These are phyloP conservation scores for Deilephila porcellus DNA, from an alignment of 2,888 invertebrate genomes.

Conservation along the genomic window DNA sequence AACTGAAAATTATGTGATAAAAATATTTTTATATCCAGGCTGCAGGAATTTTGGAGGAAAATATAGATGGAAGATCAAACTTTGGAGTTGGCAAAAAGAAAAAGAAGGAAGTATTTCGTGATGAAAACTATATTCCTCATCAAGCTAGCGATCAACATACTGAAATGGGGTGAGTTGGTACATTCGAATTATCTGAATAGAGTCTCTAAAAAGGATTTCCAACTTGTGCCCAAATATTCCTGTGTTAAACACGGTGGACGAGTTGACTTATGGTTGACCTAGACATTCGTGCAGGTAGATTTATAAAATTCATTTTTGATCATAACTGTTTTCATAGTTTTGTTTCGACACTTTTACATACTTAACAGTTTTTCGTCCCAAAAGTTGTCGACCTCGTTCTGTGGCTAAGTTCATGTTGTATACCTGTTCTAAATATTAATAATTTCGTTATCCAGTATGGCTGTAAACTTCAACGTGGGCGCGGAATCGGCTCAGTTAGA, in stretches of 20 bases:
- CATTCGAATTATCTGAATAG: neutral
- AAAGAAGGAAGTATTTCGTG: slow-evolving; percentile 86
- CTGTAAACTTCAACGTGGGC: slow-evolving; percentile 92
- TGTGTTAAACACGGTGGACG: too few species aligned
- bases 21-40: slow-evolving; percentile 56
- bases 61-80: slow-evolving; percentile 43
- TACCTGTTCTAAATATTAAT: neutral
- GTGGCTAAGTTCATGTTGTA: too few species aligned
- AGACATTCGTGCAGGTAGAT: too few species aligned
- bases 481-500: slow-evolving; percentile 93
- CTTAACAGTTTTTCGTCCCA: too few species aligned
- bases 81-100: slow-evolving; percentile 42
- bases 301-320: too few species aligned
- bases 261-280: too few species aligned
- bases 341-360: too few species aligned
- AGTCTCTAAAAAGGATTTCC: too few species aligned
- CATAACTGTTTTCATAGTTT: too few species aligned
- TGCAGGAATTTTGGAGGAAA: slow-evolving; percentile 62
- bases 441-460: slow-evolving; percentile 82
- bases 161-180: slow-evolving; percentile 88
- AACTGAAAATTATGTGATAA: neutral
- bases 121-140: slow-evolving; percentile 95
- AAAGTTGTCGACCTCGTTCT: too few species aligned
- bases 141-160: slow-evolving; percentile 93
- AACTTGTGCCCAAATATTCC: too few species aligned